These are phyloP conservation scores for Himantopus leucocephalus DNA, from an alignment of 2,113 vertebrate species.

Conservation along the genomic window DNA sequence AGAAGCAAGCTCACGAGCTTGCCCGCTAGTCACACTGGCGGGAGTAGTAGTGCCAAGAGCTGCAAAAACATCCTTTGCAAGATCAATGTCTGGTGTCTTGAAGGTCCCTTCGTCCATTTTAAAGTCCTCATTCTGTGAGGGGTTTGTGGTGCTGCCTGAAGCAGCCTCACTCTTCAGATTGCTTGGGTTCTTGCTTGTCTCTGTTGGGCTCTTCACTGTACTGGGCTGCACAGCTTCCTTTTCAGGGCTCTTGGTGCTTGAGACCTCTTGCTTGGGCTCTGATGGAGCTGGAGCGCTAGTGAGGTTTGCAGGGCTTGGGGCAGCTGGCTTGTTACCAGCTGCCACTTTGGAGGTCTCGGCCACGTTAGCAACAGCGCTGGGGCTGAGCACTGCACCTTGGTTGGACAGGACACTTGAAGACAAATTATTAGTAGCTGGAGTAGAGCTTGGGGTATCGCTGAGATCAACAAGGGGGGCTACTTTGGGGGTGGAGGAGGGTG, in stretches of 20 bases:
- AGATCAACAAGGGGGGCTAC: conserved; percentile 89
- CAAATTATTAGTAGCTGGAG: conserved; percentile 66
- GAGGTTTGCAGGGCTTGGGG: conserved; percentile 54
- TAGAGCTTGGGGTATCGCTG: conserved; percentile 77
- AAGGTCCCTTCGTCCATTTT: conserved; percentile 92
- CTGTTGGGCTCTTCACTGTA: conserved; percentile 71
- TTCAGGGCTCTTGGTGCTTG: conserved; percentile 74
- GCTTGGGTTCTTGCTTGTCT: conserved; percentile 73
- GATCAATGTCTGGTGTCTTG: conserved; percentile 89
- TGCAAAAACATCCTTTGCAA: conserved; percentile 93
- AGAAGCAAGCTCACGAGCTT: conserved; percentile 73
- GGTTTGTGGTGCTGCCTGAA: conserved; percentile 74
- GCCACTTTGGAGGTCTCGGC: conserved; percentile 71
- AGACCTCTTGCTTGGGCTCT: conserved; percentile 76
- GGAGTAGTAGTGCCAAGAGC: conserved; percentile 82
- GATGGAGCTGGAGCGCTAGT: conserved; percentile 70
- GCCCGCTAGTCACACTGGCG: conserved; percentile 76
- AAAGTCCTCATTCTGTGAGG: conserved; percentile 87
- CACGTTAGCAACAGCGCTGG: conserved; percentile 42
- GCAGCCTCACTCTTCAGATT: conserved; percentile 79
- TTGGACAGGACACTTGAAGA: conserved; percentile 70
- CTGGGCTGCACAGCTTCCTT: conserved; percentile 79
- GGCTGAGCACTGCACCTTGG: conserved; percentile 76
- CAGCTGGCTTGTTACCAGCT: conserved; percentile 59
- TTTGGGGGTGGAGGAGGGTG: conserved; percentile 77